Base-by-base conservation (phyloP, 2,888 invertebrate species). In the Drosophila rellima region DNA sequence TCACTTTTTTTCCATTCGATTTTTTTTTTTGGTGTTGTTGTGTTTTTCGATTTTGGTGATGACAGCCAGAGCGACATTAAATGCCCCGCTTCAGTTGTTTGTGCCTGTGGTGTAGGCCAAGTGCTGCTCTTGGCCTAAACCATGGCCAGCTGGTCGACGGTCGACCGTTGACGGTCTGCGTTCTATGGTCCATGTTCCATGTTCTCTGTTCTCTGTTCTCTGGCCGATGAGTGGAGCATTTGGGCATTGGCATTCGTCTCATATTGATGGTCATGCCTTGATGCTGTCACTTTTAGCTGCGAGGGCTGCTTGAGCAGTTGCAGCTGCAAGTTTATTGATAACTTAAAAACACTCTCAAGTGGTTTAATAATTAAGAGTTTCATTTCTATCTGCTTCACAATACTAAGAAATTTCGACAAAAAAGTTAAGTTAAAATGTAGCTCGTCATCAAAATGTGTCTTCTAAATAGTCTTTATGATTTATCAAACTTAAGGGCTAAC, bases 51-150 rank as follows among this genome's bases (percentile, higher is more conserved):
- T 88, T 88, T 84, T 70, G 83, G 86, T 80, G 83, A 82, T 85
- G 83, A 83, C 88, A 88, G 88, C 75, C 88, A 82, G 88, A 86
- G 71, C 88, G 83, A 84, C 88, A 84, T 84, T 84, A 88, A 84
- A 84, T 85, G 83, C 83, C 88, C 83, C 88, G 83, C 88, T 88
- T 88, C 83, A 80, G 86, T 78, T 83, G 86, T 85, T 88, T 82
- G 88, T 70, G 81, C 70, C 59, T 63, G 75, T 57, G 65, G 60
- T 72, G 62, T 67, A 56, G 45, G 73, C 78, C 73, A 74, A 72
- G 56, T 63, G 68, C 37, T 55, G 54, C 20, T 42, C 75, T 56
- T 54, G 47, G 47, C 47, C 45, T 35, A 18, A 17, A 35, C 74
- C 71, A 74, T 51, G 70, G 73, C 73, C 80, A 80, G 77, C 71